Conservation (phyloP, 2,113 vertebrate species). For the Rhinoptilus africanus region DNA sequence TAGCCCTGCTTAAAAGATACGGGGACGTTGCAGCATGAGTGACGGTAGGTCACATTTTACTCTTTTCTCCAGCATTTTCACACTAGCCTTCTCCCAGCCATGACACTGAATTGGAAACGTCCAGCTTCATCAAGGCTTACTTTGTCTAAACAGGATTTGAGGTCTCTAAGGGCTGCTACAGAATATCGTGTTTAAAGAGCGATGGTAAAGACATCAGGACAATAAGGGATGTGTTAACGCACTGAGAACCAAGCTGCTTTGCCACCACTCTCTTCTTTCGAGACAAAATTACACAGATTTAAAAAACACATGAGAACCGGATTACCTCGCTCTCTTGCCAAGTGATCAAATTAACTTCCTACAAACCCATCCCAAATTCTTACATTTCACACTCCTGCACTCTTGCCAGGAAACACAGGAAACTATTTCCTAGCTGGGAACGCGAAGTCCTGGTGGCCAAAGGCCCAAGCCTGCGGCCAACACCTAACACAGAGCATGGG, state of each 20-base stretch:
- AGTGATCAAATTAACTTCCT: slow-evolving; percentile 27
- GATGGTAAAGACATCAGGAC: neutral
- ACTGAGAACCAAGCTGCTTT: neutral
- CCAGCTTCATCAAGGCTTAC: neutral
- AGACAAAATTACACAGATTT: neutral
- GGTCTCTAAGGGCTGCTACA: neutral
- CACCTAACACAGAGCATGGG: neutral
- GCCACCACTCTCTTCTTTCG: neutral
- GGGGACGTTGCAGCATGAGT: fast-evolving
- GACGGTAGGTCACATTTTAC: neutral
- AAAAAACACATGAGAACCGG: neutral
- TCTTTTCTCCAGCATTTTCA: neutral
- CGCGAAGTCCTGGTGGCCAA: neutral
- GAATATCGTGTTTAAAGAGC: slow-evolving; percentile 15
- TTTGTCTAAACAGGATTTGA: neutral
- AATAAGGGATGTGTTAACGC: neutral
- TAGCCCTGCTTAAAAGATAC: neutral
- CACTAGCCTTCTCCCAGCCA: neutral
- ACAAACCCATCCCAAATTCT: neutral
- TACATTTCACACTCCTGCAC: neutral
- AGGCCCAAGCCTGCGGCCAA: neutral
- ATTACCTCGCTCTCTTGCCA: neutral
- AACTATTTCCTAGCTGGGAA: neutral
- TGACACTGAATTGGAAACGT: fast-evolving
- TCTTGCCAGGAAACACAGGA: neutral